A percentile compares a stretch with the other conserved stretches of the same genome.
Evolutionary conservation across 2,888 invertebrate species (phyloP).

Genomic region (Formica aserva): DNA sequence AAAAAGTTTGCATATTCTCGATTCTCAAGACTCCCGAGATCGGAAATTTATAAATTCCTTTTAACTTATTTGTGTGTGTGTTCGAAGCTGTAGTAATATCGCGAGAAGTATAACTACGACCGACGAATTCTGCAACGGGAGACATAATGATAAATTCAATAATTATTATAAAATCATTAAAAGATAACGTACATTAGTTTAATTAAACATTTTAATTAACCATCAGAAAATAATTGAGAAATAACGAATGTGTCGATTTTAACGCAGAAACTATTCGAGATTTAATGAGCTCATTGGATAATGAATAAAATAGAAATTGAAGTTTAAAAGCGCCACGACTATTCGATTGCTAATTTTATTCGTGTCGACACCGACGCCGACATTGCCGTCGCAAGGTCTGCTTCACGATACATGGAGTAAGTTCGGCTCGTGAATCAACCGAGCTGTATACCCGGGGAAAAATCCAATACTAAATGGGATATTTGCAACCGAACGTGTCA

Average conservation of each 20-base stretch:
- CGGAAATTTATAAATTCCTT: conserved; percentile 17
- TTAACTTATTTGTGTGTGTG: background rate
- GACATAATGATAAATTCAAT: background rate
- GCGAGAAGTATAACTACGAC: background rate
- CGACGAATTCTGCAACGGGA: background rate
- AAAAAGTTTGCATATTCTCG: conserved; percentile 49
- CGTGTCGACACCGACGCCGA: conserved; percentile 46
- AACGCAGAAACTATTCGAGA: background rate
- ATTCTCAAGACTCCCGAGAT: conserved; percentile 21
- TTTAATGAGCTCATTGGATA: background rate
- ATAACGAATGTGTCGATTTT: conserved; percentile 19
- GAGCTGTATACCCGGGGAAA: conserved; percentile 36
- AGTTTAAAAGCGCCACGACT: conserved; percentile 57
- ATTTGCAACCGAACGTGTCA: conserved; percentile 50
- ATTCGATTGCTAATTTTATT: conserved; percentile 74
- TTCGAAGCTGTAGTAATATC: background rate
- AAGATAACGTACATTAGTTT: conserved; percentile 13
- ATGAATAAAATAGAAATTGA: conserved; percentile 15
- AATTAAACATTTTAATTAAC: conserved; percentile 1
- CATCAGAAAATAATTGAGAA: background rate
- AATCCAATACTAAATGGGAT: conserved; percentile 40
- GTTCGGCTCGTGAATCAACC: conserved; percentile 53
- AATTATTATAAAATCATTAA: conserved; percentile 15
- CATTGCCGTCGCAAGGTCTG: conserved; percentile 17
- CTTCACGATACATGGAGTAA: conserved; percentile 41